phyloP scores from a whole-genome alignment of 1,140 invertebrate genomes.

The Magallana gigas region DNA sequence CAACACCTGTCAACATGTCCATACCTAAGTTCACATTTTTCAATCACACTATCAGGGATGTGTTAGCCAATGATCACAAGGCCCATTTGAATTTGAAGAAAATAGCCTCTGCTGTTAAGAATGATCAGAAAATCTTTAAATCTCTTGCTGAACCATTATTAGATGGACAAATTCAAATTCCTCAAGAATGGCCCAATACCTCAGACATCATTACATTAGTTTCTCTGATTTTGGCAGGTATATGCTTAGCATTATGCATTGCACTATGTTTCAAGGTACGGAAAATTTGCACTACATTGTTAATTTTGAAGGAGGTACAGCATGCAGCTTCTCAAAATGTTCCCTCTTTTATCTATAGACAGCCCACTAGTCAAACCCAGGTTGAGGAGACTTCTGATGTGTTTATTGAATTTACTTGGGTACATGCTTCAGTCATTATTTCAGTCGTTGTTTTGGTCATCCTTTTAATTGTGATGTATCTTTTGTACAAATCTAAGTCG shows the following conservation, averaged over 20 bases:
- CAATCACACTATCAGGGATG: conserved; percentile 39
- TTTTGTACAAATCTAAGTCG: not conserved
- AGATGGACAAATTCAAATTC: conserved; percentile 30
- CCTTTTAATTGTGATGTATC: not conserved
- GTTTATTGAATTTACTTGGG: not conserved
- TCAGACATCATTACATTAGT: conserved; percentile 40
- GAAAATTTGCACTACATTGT: conserved; percentile 33
- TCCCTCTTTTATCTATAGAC: conserved; percentile 43
- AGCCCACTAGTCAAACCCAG: not conserved
- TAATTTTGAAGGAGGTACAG: not conserved
- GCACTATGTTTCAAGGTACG: conserved; percentile 42
- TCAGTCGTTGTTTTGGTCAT: not conserved
- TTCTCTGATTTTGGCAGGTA: conserved; percentile 16
- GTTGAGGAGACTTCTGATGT: not conserved
- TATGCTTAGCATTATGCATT: conserved; percentile 29
- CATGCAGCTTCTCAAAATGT: not conserved
- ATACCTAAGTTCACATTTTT: conserved; percentile 44
- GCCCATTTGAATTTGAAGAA: conserved; percentile 43
- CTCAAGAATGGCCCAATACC: conserved; percentile 34
- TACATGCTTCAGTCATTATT: not conserved
- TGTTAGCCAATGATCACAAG: conserved; percentile 46
- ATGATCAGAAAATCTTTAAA: conserved; percentile 51
- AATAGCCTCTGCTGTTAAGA: conserved; percentile 40
- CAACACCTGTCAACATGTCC: conserved; percentile 13
- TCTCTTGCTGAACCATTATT: conserved; percentile 51